A percentile compares a stretch with the other conserved stretches of the same genome.
Conservation (phyloP, 2,888 invertebrate species). For the Dynastes grantii region DNA sequence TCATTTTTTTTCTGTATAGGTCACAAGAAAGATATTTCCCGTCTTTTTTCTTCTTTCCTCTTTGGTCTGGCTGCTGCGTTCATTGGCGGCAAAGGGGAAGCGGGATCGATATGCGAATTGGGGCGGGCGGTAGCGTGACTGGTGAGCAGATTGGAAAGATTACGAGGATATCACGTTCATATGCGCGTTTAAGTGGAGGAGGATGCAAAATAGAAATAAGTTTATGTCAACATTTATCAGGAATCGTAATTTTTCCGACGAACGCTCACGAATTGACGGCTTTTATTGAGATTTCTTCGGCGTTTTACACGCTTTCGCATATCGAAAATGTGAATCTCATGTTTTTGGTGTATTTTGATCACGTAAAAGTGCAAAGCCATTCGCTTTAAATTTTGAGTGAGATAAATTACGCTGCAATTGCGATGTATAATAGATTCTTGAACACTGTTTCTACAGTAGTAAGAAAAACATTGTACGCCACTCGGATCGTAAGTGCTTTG, state of each 20-base stretch:
- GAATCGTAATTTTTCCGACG: neutral
- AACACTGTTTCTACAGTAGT: too few relatives aligned
- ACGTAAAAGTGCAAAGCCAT: too few relatives aligned
- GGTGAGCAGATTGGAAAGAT: conserved; percentile 25
- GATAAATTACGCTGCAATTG: too few relatives aligned
- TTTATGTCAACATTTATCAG: conserved; percentile 14
- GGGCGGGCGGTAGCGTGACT: conserved; percentile 6
- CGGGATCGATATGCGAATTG: conserved; percentile 12
- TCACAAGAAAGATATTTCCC: neutral
- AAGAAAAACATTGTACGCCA: too few relatives aligned
- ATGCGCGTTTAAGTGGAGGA: neutral
- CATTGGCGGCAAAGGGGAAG: neutral
- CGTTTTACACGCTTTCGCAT: neutral
- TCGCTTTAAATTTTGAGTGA: too few relatives aligned
- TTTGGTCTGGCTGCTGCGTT: too few relatives aligned
- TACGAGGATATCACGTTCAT: neutral
- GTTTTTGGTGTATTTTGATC: too few relatives aligned
- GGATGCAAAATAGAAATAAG: conserved; percentile 10
- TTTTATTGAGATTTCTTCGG: neutral
- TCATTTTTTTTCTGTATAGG: neutral
- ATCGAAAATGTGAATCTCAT: too few relatives aligned
- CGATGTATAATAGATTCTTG: too few relatives aligned
- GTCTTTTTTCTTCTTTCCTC: neutral
- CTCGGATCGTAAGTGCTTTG: too few relatives aligned
- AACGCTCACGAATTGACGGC: neutral